Conservation (phyloP, 2,113 vertebrate species). For the Ondatra zibethicus region DNA sequence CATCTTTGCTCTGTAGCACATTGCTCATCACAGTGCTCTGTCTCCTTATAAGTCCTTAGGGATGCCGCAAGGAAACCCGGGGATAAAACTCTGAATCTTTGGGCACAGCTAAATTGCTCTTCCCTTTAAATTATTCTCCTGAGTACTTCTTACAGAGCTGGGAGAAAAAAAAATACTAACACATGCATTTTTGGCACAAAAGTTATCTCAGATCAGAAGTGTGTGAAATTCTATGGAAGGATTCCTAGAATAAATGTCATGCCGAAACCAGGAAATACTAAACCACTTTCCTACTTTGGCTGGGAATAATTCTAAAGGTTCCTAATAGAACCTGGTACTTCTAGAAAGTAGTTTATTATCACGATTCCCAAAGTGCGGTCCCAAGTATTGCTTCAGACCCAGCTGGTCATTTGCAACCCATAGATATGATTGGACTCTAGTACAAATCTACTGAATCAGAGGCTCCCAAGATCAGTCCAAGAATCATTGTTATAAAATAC, state of each 20-base stretch:
- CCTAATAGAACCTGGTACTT: background rate
- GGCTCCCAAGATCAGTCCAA: background rate
- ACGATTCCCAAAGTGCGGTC: background rate
- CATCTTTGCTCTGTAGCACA: background rate
- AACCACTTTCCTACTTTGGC: background rate
- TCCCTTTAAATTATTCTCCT: background rate
- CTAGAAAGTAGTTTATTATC: background rate
- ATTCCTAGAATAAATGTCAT: background rate
- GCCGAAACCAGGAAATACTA: background rate
- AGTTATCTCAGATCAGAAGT: background rate
- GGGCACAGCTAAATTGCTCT: background rate
- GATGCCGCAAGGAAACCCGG: background rate
- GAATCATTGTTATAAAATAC: background rate
- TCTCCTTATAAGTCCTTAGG: no score
- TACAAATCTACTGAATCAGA: background rate
- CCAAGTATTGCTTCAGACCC: background rate
- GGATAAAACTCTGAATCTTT: background rate
- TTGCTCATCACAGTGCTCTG: background rate
- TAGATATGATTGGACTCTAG: background rate
- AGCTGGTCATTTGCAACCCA: background rate
- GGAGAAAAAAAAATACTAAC: background rate
- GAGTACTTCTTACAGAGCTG: background rate
- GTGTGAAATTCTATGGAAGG: background rate
- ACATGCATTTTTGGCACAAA: background rate
- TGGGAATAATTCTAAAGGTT: constrained; percentile 18